Evolutionary conservation across 2,797 vertebrate species (phyloP), one percentile per base, ranked within the genome.

Genomic region (Florisuga fusca): DNA sequence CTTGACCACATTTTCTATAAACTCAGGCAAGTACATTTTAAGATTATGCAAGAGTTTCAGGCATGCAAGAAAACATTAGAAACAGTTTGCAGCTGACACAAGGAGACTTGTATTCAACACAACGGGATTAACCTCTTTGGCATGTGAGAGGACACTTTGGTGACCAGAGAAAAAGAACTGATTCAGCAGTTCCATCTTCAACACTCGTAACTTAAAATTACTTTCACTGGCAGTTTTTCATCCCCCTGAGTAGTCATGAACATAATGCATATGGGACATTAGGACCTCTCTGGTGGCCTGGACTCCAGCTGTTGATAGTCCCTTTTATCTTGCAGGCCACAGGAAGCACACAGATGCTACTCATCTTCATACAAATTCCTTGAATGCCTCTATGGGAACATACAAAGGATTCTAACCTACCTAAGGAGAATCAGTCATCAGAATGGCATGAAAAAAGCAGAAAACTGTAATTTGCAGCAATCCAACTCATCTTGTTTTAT

Each of bases 111-210:
- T 66, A 85, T 77, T 85, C 64, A 71, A n/a, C 25, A 63, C 0
- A 1, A 90, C 50, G 62, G 57, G 41, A 87, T 38, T 41, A 82
- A 61, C 19, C 64, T 73, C 46, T 68, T 67, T 62, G 54, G 50
- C 67, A 82, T 15, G 33, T 77, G 84, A 85, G 61, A 68, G 82
- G 3, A 0, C 45, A 27, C 59, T 82, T 8, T 7, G 3, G 43
- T 46, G 67, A 82, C 58, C 51, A 54, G 27, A 57, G 29, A 74
- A 7, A n/a, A 90, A 67, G 27, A 84, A 67, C 51, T 36, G 62
- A 92, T 89, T 92, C 79, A 91, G 90, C 87, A 92, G 53, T 48
- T 95, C 62, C 48, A 85, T 10, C 20, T 45, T 72, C 34, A 82
- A 31, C 36, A 80, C 9, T 4, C 7, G 88, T 87, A 27, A 82